phyloP scores from a whole-genome alignment of 2,888 invertebrate genomes.

The Acleris emargana region DNA sequence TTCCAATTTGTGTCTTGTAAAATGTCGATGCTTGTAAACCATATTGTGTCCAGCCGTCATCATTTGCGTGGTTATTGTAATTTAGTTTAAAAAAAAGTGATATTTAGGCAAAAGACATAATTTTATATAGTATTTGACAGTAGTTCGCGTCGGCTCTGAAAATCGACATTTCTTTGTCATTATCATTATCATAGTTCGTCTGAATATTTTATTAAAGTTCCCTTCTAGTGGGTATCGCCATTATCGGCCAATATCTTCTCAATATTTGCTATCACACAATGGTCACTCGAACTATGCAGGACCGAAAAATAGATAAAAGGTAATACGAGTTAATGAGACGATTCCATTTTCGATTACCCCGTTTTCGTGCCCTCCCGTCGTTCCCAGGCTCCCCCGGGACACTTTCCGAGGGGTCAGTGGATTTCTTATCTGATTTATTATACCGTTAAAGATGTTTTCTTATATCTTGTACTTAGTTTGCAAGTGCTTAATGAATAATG shows the following conservation, averaged over 20 bases:
- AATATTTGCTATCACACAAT: neutral
- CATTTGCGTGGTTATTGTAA: no score
- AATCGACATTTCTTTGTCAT: no score
- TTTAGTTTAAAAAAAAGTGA: no score
- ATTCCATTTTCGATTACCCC: slow-evolving; percentile 26
- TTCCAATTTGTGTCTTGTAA: no score
- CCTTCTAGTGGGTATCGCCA: neutral
- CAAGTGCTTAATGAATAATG: neutral
- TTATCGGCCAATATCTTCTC: neutral
- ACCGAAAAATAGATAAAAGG: slow-evolving; percentile 4
- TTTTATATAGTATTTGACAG: no score
- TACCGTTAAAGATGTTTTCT: neutral
- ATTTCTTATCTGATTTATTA: slow-evolving; percentile 6
- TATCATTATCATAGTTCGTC: no score
- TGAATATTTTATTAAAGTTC: no score
- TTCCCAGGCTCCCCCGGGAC: slow-evolving; percentile 8
- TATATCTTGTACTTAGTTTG: neutral
- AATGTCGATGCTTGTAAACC: no score
- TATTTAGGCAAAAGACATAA: no score
- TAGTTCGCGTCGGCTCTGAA: no score
- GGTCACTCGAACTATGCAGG: neutral
- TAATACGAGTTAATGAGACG: slow-evolving; percentile 4
- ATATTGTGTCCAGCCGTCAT: no score
- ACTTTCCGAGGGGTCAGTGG: slow-evolving; percentile 5
- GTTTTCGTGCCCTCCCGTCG: slow-evolving; percentile 16